A percentile compares a stretch with the other conserved stretches of the same genome.
phyloP scores from a whole-genome alignment of 2,113 vertebrate genomes.

The Scopus umbretta region DNA sequence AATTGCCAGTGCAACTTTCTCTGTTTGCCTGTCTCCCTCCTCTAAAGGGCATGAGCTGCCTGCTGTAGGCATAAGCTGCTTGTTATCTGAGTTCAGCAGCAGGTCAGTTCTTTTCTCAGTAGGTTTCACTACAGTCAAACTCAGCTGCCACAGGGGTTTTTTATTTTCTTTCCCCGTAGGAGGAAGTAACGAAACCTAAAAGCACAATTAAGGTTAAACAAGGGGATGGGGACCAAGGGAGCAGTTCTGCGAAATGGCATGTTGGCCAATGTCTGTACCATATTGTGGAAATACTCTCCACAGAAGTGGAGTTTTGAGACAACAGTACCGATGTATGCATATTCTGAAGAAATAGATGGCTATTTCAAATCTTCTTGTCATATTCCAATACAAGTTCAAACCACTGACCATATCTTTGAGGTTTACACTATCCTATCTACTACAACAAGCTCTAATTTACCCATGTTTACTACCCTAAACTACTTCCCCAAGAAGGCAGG shows the following conservation, averaged over 20 bases:
- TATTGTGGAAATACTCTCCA: neutral
- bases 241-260: neutral
- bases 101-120: conserved; percentile 2
- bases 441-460: neutral
- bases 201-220: neutral
- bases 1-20: neutral
- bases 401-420: neutral
- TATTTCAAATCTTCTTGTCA: neutral
- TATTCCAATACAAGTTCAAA: neutral
- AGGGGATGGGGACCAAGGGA: neutral
- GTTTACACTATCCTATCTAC: neutral
- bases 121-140: neutral
- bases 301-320: neutral
- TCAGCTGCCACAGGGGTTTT: neutral
- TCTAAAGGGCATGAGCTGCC: neutral
- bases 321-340: neutral
- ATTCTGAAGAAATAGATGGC: neutral
- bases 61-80: neutral
- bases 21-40: neutral
- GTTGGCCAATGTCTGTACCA: neutral
- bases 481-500: neutral
- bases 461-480: neutral
- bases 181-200: neutral
- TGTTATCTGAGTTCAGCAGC: conserved; percentile 8
- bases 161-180: neutral